These are phyloP conservation scores for Pseudoips prasinana DNA, from an alignment of 2,888 invertebrate species.

Conservation along the genomic window DNA sequence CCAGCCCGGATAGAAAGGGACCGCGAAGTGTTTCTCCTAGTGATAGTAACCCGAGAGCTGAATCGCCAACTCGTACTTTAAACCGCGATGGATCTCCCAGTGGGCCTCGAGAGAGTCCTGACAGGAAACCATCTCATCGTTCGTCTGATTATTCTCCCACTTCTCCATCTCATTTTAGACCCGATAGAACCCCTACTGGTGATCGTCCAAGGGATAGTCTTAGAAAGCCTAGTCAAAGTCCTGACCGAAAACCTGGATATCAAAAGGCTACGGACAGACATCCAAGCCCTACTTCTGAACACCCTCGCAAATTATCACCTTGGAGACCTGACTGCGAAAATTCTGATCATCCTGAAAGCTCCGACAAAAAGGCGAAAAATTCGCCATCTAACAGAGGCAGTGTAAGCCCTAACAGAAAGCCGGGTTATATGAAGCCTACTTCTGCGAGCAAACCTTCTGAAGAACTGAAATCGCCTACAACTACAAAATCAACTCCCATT, in stretches of 20 bases:
- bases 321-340: too few relatives aligned
- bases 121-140: conserved; percentile 27
- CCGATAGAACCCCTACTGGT: conserved; percentile 25
- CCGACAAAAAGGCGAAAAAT: conserved; percentile 18
- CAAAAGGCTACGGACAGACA: conserved; percentile 11
- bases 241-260: conserved; percentile 29
- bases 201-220: conserved; percentile 8
- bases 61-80: conserved; percentile 18
- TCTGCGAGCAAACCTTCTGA: conserved; percentile 36
- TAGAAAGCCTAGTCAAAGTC: conserved; percentile 23
- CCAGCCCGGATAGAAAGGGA: conserved; percentile 45
- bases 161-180: conserved; percentile 12
- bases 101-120: conserved; percentile 38
- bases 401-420: conserved; percentile 43
- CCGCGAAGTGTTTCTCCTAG: conserved; percentile 18
- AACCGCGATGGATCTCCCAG: conserved; percentile 27
- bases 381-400: conserved; percentile 16
- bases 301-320: too few relatives aligned
- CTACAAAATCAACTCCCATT: conserved; percentile 29
- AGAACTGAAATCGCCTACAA: conserved; percentile 22
- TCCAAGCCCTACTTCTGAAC: too few relatives aligned
- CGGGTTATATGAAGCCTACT: conserved; percentile 57
- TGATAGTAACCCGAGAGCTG: conserved; percentile 3
- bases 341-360: too few relatives aligned
- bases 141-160: conserved; percentile 8